A percentile compares a stretch with the other conserved stretches of the same genome.
Evolutionary conservation across 1,140 invertebrate species (phyloP).

Genomic region (Drosophila melanica): DNA sequence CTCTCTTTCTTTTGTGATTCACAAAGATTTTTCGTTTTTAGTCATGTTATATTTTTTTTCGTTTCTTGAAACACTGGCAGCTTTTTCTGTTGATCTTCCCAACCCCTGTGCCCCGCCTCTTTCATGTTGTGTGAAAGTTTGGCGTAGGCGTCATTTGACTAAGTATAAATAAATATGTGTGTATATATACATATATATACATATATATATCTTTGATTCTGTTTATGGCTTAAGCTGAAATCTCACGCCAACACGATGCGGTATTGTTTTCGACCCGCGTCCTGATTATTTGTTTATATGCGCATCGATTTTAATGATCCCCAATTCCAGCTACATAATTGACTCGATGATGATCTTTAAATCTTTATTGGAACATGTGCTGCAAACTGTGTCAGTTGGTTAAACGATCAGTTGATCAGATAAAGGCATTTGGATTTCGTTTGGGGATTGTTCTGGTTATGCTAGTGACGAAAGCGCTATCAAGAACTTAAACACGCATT

Average conservation of each 20-base stretch:
- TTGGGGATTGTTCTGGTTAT: background rate
- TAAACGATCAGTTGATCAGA: slow-evolving; percentile 34
- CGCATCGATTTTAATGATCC: slow-evolving; percentile 40
- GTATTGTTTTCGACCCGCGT: slow-evolving; percentile 10
- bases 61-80: background rate
- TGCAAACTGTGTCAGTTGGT: slow-evolving; percentile 38
- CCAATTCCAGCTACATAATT: slow-evolving; percentile 25
- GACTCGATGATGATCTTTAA: slow-evolving; percentile 27
- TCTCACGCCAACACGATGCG: slow-evolving; percentile 28
- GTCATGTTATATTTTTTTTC: slow-evolving; percentile 21
- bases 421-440: slow-evolving; percentile 7
- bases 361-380: slow-evolving; percentile 18
- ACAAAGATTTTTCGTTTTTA: slow-evolving; percentile 17
- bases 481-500: background rate
- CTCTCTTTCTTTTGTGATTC: background rate
- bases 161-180: slow-evolving; percentile 1
- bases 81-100: slow-evolving; percentile 29
- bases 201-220: slow-evolving; percentile 14
- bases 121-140: slow-evolving; percentile 58
- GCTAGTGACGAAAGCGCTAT: background rate
- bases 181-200: slow-evolving; percentile 2
- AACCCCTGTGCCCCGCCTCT: slow-evolving; percentile 13
- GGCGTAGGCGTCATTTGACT: slow-evolving; percentile 44
- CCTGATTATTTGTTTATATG: slow-evolving; percentile 42
- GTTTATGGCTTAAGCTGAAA: slow-evolving; percentile 41